Percentiles rank a stretch among this genome's conserved stretches.
phyloP scores from a whole-genome alignment of 2,113 vertebrate species.

The Python bivittatus region DNA sequence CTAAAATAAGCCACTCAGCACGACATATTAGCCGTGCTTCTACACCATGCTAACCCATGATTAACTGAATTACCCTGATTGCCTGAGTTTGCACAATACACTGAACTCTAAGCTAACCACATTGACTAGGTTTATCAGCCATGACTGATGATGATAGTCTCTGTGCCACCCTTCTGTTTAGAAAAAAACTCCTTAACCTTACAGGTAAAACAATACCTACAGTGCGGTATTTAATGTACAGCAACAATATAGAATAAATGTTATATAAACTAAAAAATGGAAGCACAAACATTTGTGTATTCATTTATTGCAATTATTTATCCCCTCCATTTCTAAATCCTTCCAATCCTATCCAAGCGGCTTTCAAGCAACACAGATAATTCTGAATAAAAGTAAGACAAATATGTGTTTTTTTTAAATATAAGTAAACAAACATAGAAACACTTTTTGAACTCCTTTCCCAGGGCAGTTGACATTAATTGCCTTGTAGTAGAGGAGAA shows the following conservation, averaged over 20 bases:
- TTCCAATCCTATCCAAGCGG: background rate
- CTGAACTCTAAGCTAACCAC: background rate
- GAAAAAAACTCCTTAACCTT: background rate
- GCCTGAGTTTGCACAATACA: background rate
- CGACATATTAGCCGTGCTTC: background rate
- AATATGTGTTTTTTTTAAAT: background rate
- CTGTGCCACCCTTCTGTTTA: background rate
- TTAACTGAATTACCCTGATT: background rate
- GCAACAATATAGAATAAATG: background rate
- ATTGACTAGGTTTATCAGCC: background rate
- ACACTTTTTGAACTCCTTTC: background rate
- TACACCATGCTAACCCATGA: background rate
- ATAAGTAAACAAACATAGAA: background rate
- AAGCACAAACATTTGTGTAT: background rate
- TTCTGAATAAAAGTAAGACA: background rate
- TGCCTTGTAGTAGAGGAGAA: background rate
- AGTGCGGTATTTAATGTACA: background rate
- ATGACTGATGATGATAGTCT: background rate
- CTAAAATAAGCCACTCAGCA: background rate
- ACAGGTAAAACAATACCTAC: background rate
- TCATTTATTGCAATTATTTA: background rate
- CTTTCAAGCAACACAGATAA: background rate
- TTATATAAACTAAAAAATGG: background rate
- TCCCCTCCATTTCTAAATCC: background rate
- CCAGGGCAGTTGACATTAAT: background rate